phyloP scores from a whole-genome alignment of 2,113 vertebrate species.

The Boleophthalmus pectinirostris region DNA sequence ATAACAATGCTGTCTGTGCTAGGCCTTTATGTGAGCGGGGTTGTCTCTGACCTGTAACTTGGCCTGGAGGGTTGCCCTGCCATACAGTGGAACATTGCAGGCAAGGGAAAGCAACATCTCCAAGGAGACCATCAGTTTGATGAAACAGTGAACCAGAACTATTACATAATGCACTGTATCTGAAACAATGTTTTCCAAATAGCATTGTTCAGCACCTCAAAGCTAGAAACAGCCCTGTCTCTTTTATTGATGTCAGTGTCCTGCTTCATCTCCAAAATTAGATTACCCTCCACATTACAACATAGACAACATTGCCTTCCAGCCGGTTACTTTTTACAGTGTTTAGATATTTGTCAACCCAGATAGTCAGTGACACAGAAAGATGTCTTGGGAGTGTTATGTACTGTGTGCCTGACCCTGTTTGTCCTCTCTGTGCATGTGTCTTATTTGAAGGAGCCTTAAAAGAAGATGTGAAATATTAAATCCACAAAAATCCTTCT shows the following conservation, averaged over 20 bases:
- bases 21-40: too few relatives aligned
- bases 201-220: background rate
- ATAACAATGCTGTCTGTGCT: background rate
- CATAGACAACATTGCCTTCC: background rate
- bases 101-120: too few relatives aligned
- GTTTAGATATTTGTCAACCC: slow-evolving; percentile 25
- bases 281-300: background rate
- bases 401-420: slow-evolving; percentile 13
- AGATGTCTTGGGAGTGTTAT: slow-evolving; percentile 17
- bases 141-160: too few relatives aligned
- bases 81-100: too few relatives aligned
- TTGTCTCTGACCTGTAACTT: too few relatives aligned
- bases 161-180: too few relatives aligned
- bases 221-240: background rate
- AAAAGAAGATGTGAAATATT: slow-evolving; percentile 45
- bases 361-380: slow-evolving; percentile 52
- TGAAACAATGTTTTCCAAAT: too few relatives aligned
- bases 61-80: too few relatives aligned
- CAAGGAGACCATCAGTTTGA: too few relatives aligned
- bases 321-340: slow-evolving; percentile 30
- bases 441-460: slow-evolving; percentile 33
- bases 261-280: background rate
- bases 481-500: slow-evolving; percentile 69
- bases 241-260: background rate
- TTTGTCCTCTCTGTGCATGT: slow-evolving; percentile 10